phyloP scores from a whole-genome alignment of 2,113 vertebrate genomes.

The Neodon shergylaensis region DNA sequence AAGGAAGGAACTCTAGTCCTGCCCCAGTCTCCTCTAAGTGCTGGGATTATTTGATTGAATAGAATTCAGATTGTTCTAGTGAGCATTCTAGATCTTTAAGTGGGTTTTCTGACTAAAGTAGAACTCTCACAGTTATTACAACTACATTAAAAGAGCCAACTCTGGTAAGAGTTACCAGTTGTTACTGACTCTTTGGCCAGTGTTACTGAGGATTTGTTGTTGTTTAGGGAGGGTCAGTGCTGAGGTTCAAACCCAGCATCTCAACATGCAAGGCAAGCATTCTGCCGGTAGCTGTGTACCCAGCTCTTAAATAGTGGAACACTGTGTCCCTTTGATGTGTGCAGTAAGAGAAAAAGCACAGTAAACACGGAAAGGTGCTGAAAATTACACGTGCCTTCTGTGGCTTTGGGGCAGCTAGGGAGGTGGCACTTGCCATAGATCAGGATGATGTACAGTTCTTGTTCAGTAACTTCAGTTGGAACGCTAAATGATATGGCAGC shows the following conservation, averaged over 20 bases:
- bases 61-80: not conserved
- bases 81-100: not conserved
- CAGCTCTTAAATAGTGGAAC: not conserved
- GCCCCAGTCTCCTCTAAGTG: not conserved
- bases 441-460: not conserved
- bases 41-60: slow-evolving; percentile 2
- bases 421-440: not conserved
- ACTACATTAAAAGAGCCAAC: not conserved
- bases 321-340: not conserved
- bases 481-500: not conserved
- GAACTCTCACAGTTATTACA: not conserved
- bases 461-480: not conserved
- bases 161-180: not conserved
- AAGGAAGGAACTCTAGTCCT: not conserved
- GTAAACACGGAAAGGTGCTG: not conserved
- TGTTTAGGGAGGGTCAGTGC: not conserved
- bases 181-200: not conserved
- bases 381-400: too few species aligned
- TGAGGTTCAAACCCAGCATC: not conserved
- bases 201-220: not conserved
- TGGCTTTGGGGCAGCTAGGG: not conserved
- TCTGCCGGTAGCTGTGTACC: not conserved
- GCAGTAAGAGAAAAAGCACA: not conserved
- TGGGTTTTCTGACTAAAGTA: not conserved
- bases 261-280: not conserved